Evolutionary conservation across 2,888 invertebrate species (phyloP).

Genomic region (Anthrax anthrax): DNA sequence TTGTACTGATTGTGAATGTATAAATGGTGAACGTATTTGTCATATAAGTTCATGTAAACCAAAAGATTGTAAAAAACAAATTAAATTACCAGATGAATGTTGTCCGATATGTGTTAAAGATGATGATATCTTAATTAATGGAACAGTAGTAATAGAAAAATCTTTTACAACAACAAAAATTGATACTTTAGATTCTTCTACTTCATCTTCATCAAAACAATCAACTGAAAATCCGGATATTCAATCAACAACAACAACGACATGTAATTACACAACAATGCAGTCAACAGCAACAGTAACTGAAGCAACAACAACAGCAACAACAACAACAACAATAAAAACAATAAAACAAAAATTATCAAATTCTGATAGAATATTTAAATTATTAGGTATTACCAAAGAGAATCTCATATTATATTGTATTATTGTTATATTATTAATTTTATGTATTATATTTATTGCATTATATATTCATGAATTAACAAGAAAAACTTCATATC

Average conservation of each 20-base stretch:
- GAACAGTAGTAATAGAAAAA: too few relatives aligned
- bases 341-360: not conserved
- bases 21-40: conserved; percentile 12
- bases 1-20: conserved; percentile 20
- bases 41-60: conserved; percentile 1
- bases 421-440: conserved; percentile 17
- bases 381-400: conserved; percentile 10
- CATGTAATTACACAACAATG: not conserved
- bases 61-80: conserved; percentile 7
- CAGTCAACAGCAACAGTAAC: not conserved
- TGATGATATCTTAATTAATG: not conserved
- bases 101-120: conserved; percentile 10
- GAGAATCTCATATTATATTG: conserved; percentile 11
- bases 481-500: conserved; percentile 20
- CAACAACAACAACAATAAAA: too few relatives aligned
- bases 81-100: conserved; percentile 6
- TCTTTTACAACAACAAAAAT: too few relatives aligned
- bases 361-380: not conserved
- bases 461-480: conserved; percentile 19
- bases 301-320: too few relatives aligned
- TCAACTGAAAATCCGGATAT: not conserved
- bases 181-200: too few relatives aligned
- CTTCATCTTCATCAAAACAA: too few relatives aligned
- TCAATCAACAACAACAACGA: too few relatives aligned
- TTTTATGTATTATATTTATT: conserved; percentile 14